Evolutionary conservation across 2,888 invertebrate species (phyloP).

Genomic region (Cabera pusaria): DNA sequence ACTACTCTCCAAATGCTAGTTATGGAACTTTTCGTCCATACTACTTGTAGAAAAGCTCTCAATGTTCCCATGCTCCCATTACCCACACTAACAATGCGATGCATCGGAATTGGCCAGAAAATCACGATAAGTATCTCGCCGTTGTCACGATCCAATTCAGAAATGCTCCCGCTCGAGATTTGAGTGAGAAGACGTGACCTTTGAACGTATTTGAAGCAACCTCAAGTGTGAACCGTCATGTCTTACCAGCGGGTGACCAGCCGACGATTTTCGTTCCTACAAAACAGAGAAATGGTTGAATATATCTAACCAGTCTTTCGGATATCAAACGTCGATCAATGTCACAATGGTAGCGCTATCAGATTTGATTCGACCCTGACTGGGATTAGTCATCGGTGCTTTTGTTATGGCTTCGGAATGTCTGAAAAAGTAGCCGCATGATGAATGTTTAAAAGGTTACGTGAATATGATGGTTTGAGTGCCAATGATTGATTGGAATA

Average conservation of each 20-base stretch:
- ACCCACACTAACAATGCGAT: conserved; percentile 62
- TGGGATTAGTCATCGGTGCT: conserved; percentile 64
- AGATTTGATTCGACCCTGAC: conserved; percentile 58
- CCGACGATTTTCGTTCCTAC: conserved; percentile 32
- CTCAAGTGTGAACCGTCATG: conserved; percentile 78
- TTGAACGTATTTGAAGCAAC: conserved; percentile 59
- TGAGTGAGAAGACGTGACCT: conserved; percentile 81
- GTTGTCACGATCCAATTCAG: conserved; percentile 81
- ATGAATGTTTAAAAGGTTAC: conserved; percentile 32
- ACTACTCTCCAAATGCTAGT: too few relatives aligned
- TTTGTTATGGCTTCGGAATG: conserved; percentile 53
- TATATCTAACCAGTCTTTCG: conserved; percentile 47
- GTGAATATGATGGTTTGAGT: conserved; percentile 23
- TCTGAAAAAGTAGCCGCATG: conserved; percentile 38
- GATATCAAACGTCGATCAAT: conserved; percentile 78
- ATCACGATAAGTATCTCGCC: conserved; percentile 80
- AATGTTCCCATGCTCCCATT: conserved; percentile 80
- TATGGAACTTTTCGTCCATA: conserved; percentile 9
- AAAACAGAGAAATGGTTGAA: conserved; percentile 54
- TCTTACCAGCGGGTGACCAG: conserved; percentile 72
- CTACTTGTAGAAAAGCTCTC: conserved; percentile 28
- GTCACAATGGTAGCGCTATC: conserved; percentile 60
- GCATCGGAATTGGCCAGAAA: conserved; percentile 78
- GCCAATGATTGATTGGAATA: conserved; percentile 34
- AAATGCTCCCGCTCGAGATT: conserved; percentile 74